Conservation (phyloP, 1,140 invertebrate genomes). For the Bombyx mori region DNA sequence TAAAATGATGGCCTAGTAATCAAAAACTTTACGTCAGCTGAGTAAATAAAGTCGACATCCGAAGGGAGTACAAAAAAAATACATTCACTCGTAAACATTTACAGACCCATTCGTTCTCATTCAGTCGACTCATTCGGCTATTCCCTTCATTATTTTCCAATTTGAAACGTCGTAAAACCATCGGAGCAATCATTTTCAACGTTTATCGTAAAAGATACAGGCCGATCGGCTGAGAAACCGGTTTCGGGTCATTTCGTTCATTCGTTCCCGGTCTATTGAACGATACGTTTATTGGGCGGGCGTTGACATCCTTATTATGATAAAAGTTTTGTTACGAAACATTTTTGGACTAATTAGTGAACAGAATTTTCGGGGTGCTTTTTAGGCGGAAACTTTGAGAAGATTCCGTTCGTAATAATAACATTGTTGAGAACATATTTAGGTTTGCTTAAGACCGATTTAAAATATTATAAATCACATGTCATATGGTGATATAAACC, state of each 20-base stretch:
- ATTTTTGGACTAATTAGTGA: not conserved
- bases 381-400: not conserved
- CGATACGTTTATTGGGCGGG: not conserved
- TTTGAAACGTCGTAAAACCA: constrained; percentile 8
- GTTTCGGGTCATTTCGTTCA: constrained; percentile 9
- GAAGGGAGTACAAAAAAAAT: too few species aligned
- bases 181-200: constrained; percentile 6
- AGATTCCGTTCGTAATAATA: too few species aligned
- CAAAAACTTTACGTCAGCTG: too few species aligned
- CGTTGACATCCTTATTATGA: not conserved
- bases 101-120: not conserved
- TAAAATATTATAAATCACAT: too few species aligned
- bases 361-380: not conserved
- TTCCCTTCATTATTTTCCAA: constrained; percentile 7
- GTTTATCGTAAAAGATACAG: constrained; percentile 4
- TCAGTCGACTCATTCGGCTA: constrained; percentile 1
- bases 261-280: constrained; percentile 6
- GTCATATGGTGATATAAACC: too few species aligned
- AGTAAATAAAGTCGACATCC: too few species aligned
- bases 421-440: too few species aligned
- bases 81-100: constrained; percentile 2
- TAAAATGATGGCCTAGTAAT: too few species aligned
- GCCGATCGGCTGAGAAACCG: not conserved
- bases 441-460: too few species aligned
- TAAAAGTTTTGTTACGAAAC: too few species aligned